Percentiles rank a stretch among this genome's conserved stretches.
Conservation (phyloP, 2,113 vertebrate genomes). For the Halcyon malimbica region DNA sequence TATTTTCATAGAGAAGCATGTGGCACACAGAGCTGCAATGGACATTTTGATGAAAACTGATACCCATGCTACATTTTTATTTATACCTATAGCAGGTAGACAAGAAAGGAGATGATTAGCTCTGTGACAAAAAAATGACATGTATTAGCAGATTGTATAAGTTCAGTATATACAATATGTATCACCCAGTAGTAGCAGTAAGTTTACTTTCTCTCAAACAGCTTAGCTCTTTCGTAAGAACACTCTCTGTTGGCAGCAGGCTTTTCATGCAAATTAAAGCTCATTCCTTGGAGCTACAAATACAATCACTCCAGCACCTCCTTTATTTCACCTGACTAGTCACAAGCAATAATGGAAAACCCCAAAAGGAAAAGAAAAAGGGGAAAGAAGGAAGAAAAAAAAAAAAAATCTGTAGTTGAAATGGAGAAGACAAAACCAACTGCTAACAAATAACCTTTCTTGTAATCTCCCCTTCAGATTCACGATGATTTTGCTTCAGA, state of each 20-base stretch:
- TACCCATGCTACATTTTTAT: not conserved
- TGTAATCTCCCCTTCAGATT: not conserved
- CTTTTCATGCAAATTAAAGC: not conserved
- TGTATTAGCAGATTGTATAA: not conserved
- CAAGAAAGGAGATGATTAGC: not conserved
- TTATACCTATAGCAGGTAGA: not conserved
- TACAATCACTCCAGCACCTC: not conserved
- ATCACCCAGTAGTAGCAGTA: not conserved
- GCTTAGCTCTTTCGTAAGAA: not conserved
- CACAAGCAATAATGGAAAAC: not conserved
- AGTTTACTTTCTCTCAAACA: not conserved
- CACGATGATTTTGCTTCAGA: not conserved
- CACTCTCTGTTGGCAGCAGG: not conserved
- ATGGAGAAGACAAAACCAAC: not conserved
- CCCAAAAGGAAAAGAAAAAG: not conserved
- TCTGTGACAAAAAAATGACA: not conserved
- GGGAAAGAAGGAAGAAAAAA: not conserved
- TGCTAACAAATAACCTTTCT: not conserved
- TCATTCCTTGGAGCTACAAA: not conserved
- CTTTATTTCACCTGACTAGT: not conserved
- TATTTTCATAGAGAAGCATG: fast-evolving
- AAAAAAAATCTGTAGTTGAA: not conserved
- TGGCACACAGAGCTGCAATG: not conserved
- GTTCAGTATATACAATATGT: not conserved
- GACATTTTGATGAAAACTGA: not conserved